These are phyloP conservation scores for Ophonus ardosiacus DNA, from an alignment of 2,888 invertebrate species.

Conservation along the genomic window DNA sequence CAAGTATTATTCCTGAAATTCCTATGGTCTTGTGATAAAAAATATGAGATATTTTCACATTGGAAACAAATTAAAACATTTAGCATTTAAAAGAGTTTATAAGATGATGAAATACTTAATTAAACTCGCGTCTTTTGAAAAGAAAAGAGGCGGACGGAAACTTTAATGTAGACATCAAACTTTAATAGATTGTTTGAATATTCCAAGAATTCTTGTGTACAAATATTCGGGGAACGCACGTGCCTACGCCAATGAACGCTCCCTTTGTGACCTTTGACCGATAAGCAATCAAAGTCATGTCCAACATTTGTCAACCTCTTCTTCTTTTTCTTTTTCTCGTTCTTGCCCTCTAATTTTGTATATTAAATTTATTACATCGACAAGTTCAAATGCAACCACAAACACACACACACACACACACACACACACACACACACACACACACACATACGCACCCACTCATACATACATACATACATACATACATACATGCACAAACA, in stretches of 20 bases:
- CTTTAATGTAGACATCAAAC: background rate
- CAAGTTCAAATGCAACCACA: background rate
- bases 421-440: background rate
- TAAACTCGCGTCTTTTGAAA: background rate
- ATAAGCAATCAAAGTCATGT: conserved; percentile 45
- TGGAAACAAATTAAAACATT: no score
- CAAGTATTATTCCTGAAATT: no score
- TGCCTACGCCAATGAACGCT: background rate
- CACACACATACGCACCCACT: background rate
- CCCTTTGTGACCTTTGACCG: conserved; percentile 50
- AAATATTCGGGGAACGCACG: background rate
- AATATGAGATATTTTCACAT: no score
- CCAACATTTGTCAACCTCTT: conserved; percentile 33
- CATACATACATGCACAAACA: background rate
- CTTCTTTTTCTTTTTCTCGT: conserved; percentile 31
- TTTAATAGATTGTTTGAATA: background rate
- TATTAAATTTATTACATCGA: conserved; percentile 5
- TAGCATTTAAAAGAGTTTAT: no score
- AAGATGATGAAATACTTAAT: background rate
- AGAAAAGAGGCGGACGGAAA: background rate
- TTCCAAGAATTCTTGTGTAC: background rate
- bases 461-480: background rate
- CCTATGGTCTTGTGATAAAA: no score
- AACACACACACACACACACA: background rate
- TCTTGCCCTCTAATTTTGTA: conserved; percentile 28